These are phyloP conservation scores for Ecdyonurus torrentis DNA, from an alignment of 2,888 invertebrate genomes.

Conservation along the genomic window DNA sequence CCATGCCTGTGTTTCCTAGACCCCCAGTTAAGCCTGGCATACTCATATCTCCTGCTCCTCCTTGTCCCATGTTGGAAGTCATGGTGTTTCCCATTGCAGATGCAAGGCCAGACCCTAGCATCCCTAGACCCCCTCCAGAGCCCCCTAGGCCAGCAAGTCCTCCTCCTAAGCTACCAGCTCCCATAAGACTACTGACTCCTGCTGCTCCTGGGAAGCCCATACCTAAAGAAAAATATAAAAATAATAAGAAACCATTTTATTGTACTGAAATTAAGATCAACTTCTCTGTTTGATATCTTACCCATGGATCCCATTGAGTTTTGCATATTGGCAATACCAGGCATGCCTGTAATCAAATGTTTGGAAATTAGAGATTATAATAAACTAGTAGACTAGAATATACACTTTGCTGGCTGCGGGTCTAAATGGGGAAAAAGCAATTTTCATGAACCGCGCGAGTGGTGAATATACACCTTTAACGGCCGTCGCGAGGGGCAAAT, in stretches of 20 bases:
- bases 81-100: neutral
- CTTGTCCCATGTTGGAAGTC: slow-evolving; percentile 6
- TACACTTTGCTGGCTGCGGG: no score
- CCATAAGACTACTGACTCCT: no score
- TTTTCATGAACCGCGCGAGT: no score
- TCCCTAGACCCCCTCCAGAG: slow-evolving; percentile 6
- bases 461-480: no score
- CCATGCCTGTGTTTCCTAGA: slow-evolving; percentile 20
- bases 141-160: slow-evolving; percentile 12
- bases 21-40: slow-evolving; percentile 23
- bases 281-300: no score
- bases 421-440: no score
- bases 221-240: slow-evolving; percentile 6
- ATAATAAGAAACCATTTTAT: neutral
- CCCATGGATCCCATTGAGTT: neutral
- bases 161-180: slow-evolving; percentile 9
- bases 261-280: no score
- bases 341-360: neutral
- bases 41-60: slow-evolving; percentile 5
- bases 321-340: neutral
- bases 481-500: no score
- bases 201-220: no score
- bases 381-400: no score
- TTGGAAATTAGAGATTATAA: no score
- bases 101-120: slow-evolving; percentile 8